phyloP scores from a whole-genome alignment of 2,797 vertebrate species.

The Falco biarmicus region DNA sequence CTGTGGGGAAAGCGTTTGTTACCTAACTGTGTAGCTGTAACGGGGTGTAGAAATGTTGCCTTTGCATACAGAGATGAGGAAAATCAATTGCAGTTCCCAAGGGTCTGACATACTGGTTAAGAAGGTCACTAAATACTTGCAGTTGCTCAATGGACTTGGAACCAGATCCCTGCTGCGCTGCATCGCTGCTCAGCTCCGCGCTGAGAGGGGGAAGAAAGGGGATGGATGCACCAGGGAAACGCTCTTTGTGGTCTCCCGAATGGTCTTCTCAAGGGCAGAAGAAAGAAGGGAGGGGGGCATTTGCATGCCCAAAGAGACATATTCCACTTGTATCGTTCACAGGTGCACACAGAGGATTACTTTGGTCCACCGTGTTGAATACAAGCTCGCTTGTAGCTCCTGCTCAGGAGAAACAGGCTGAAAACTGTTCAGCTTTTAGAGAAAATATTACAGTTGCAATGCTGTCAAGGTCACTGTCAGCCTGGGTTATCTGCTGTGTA shows the following conservation, averaged over 20 bases:
- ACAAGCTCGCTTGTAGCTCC: neutral
- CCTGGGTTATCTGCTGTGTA: slow-evolving; percentile 35
- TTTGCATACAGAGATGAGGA: neutral
- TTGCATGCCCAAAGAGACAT: fast-evolving
- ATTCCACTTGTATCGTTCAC: neutral
- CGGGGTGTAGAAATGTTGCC: neutral
- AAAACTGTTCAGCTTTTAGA: slow-evolving; percentile 25
- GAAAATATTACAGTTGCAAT: slow-evolving; percentile 35
- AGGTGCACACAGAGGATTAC: neutral
- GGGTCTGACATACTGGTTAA: neutral
- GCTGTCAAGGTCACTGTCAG: slow-evolving; percentile 65
- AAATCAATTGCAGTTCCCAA: slow-evolving; percentile 53
- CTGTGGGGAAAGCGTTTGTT: neutral
- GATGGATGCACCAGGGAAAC: neutral
- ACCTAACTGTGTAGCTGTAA: slow-evolving; percentile 11
- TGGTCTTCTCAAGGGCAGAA: neutral
- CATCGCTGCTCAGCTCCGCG: fast-evolving
- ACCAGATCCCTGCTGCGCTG: neutral
- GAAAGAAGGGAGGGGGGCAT: neutral
- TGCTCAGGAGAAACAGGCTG: slow-evolving; percentile 26
- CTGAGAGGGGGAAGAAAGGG: neutral
- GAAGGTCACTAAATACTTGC: slow-evolving; percentile 55
- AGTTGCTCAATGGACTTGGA: slow-evolving; percentile 2
- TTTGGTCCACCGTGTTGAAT: fast-evolving
- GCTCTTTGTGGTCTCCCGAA: neutral